These are phyloP conservation scores for Cheilosia vernalis DNA, from an alignment of 2,888 invertebrate species.

Conservation along the genomic window DNA sequence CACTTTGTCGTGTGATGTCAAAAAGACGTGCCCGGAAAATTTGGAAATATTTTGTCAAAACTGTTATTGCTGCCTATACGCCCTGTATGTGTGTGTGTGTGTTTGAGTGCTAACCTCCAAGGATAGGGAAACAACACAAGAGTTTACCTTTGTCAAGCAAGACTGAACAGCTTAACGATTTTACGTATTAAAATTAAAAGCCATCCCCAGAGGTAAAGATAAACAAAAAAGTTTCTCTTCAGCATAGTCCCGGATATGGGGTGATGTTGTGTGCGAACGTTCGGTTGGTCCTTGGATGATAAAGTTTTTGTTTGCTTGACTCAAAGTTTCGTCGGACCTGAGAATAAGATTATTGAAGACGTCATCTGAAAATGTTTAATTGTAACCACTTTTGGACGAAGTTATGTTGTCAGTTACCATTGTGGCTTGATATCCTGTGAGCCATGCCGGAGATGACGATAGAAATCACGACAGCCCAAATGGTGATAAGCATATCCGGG, in stretches of 20 bases:
- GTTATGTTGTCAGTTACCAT: constrained; percentile 53
- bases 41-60: constrained; percentile 67
- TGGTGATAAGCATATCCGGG: constrained; percentile 39
- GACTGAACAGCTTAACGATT: constrained; percentile 74
- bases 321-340: constrained; percentile 67
- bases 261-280: neutral
- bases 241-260: neutral
- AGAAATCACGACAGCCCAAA: constrained; percentile 31
- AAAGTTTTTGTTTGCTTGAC: constrained; percentile 73
- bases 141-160: constrained; percentile 73
- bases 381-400: constrained; percentile 63
- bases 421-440: constrained; percentile 35
- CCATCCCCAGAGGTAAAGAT: constrained; percentile 69
- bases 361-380: constrained; percentile 74
- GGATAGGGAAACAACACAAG: constrained; percentile 30
- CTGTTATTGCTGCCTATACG: constrained; percentile 30
- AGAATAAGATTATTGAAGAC: constrained; percentile 70
- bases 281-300: constrained; percentile 25
- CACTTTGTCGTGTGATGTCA: constrained; percentile 66
- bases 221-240: constrained; percentile 67
- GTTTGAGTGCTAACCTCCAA: constrained; percentile 13
- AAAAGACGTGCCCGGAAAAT: constrained; percentile 67
- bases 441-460: constrained; percentile 1
- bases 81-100: constrained; percentile 19
- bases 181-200: constrained; percentile 73